Base-by-base conservation (phyloP, 2,888 invertebrate genomes). In the Trilocha varians region DNA sequence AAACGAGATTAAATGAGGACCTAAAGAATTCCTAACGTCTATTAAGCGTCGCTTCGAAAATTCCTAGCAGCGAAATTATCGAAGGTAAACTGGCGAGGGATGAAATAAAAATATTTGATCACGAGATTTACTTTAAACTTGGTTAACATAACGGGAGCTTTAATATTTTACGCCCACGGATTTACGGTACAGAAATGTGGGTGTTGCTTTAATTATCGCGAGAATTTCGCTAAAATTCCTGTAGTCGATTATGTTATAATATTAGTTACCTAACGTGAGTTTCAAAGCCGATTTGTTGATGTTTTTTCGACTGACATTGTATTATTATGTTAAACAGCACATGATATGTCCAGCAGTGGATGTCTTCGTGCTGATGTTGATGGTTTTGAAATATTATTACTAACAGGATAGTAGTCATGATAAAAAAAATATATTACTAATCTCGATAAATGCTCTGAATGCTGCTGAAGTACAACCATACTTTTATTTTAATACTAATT, bases 141-240 rank as follows among this genome's bases (percentile, higher is more conserved):
- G 42, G 41, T 43, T 44, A 47, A 47, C 46, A 49, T n/a, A 35
- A n/a, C 34, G 33, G 37, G 43, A 40, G 42, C 38, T 52, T 52
- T 50, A 49, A 49, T 49, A 51, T 50, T 49, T 45, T 34, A 52
- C 49, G 38, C 57, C 53, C 43, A 59, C 60, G 41, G 44, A 35
- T 44, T 45, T 40, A 46, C 48, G 50, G 47, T 40, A 43, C 52
- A 41, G 42, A 25, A 25, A 48, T 46, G 57, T 62, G 52, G 56
- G 57, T 50, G 53, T 53, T 48, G 16, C 38, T 32, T n/a, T 38
- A 41, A 47, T 45, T 45, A 52, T 53, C 46, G 49, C 52, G 51
- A 50, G 44, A 56, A 54, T 52, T 50, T 15, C 45, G 47, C 47
- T 13, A 43, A 34, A 41, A 34, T 47, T 15, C 18, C 32, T 41